Conservation (phyloP, 1,140 invertebrate species). For the Zaprionus inermis region DNA sequence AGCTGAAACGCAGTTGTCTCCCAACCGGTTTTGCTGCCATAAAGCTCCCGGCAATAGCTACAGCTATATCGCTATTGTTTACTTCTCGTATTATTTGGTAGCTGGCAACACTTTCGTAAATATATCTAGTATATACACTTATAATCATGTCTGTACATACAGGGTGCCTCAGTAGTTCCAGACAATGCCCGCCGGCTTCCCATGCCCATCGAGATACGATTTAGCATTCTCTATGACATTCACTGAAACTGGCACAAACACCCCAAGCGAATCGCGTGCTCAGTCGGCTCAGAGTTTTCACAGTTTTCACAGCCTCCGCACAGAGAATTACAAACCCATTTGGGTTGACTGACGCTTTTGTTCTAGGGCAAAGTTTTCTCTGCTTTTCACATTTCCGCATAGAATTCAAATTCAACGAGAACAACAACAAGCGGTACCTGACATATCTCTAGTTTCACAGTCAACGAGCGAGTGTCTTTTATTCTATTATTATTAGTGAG, state of each 20-base stretch:
- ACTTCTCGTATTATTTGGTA: conserved; percentile 30
- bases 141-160: conserved; percentile 31
- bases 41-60: not conserved
- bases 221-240: conserved; percentile 45
- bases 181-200: conserved; percentile 42
- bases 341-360: conserved; percentile 48
- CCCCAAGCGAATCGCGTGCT: conserved; percentile 42
- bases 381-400: conserved; percentile 44
- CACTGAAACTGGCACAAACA: conserved; percentile 44
- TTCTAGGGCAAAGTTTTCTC: conserved; percentile 50
- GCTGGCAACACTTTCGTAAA: conserved; percentile 46
- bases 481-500: not conserved
- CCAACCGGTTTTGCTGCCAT: conserved; percentile 36
- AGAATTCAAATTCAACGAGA: conserved; percentile 33
- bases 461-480: not conserved
- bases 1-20: conserved; percentile 47
- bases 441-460: conserved; percentile 38
- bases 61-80: conserved; percentile 26
- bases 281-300: conserved; percentile 11
- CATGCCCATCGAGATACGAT: conserved; percentile 16
- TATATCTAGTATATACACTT: conserved; percentile 3
- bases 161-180: conserved; percentile 20
- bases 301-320: conserved; percentile 6
- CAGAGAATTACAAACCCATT: too few relatives aligned
- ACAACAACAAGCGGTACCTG: conserved; percentile 11